phyloP scores from a whole-genome alignment of 2,888 invertebrate genomes.

The Arge pagana region DNA sequence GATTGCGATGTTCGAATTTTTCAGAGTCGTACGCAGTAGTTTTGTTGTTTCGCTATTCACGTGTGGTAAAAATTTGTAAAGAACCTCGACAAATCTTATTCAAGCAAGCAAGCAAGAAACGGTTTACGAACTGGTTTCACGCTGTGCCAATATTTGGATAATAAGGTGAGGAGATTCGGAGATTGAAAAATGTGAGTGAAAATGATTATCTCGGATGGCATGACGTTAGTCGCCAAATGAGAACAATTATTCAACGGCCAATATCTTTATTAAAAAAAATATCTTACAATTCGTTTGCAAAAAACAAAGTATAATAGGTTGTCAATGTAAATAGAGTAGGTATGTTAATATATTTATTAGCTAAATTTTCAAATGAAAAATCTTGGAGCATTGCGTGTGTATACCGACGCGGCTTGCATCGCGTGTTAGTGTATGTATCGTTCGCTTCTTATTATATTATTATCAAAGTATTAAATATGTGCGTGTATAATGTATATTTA shows the following conservation, averaged over 20 bases:
- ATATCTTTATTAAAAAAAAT: conserved; percentile 51
- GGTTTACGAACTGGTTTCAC: too few relatives aligned
- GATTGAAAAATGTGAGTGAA: conserved; percentile 26
- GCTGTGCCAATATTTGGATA: too few relatives aligned
- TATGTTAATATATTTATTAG: conserved; percentile 13
- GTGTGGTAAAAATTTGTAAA: too few relatives aligned
- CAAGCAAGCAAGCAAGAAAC: too few relatives aligned
- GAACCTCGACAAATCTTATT: too few relatives aligned
- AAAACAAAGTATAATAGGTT: conserved; percentile 29
- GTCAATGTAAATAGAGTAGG: conserved; percentile 25
- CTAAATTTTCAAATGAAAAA: conserved; percentile 6
- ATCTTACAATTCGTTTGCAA: conserved; percentile 46
- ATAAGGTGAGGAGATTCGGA: conserved; percentile 13
- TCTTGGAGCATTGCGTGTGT: conserved; percentile 4
- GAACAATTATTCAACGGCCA: conserved; percentile 26
- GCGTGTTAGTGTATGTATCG: conserved; percentile 21
- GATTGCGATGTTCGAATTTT: too few relatives aligned
- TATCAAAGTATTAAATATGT: conserved; percentile 27
- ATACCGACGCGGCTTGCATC: conserved; percentile 15
- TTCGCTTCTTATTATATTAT: background rate
- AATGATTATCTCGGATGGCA: conserved; percentile 10
- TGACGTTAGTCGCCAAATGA: background rate
- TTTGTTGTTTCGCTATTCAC: too few relatives aligned
- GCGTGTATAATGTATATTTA: conserved; percentile 34
- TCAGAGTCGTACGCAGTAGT: too few relatives aligned